A percentile compares a stretch with the other conserved stretches of the same genome.
phyloP scores from a whole-genome alignment of 30 jellyfish, hydroid and myxozoan genomes.

The Hydractinia symbiolongicarpus region DNA sequence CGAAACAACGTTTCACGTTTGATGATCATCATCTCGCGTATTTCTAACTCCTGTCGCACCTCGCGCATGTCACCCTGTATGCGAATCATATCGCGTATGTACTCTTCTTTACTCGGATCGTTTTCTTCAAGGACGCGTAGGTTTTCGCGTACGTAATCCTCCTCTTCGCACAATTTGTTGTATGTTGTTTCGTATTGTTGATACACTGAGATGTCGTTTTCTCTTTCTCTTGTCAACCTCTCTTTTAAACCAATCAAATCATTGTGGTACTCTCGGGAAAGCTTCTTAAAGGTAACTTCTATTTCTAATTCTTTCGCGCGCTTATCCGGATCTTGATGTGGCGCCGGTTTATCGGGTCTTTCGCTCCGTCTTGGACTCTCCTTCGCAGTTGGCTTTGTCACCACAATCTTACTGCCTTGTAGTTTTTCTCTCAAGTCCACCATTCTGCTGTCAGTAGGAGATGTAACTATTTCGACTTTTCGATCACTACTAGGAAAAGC shows the following conservation, averaged over 20 bases:
- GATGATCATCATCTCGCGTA: constrained; percentile 82
- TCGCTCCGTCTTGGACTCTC: constrained; percentile 2
- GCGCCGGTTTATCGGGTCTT: constrained; percentile 3
- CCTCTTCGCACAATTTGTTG: constrained; percentile 73
- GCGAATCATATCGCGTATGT: constrained; percentile 57
- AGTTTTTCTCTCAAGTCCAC: constrained; percentile 67
- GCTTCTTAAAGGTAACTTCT: constrained; percentile 29
- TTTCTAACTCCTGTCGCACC: constrained; percentile 64
- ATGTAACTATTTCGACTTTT: constrained; percentile 45
- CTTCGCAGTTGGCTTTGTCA: constrained; percentile 45
- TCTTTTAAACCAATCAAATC: constrained; percentile 46
- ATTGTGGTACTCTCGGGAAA: constrained; percentile 27
- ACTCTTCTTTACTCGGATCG: constrained; percentile 76
- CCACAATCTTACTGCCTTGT: constrained; percentile 55
- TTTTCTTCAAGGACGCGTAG: constrained; percentile 55
- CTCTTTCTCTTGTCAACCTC: constrained; percentile 72
- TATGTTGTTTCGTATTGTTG: constrained; percentile 77
- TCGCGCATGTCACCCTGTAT: constrained; percentile 60
- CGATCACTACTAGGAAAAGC: constrained; percentile 27
- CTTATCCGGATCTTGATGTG: background rate
- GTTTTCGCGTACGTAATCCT: constrained; percentile 59
- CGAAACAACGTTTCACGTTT: constrained; percentile 68
- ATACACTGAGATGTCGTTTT: constrained; percentile 50
- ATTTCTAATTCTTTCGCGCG: constrained; percentile 35
- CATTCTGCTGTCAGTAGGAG: constrained; percentile 23